Percentiles rank a stretch among this genome's conserved stretches.
These are phyloP conservation scores for Rafetus swinhoei DNA, from an alignment of 2,113 vertebrate species.

Conservation along the genomic window DNA sequence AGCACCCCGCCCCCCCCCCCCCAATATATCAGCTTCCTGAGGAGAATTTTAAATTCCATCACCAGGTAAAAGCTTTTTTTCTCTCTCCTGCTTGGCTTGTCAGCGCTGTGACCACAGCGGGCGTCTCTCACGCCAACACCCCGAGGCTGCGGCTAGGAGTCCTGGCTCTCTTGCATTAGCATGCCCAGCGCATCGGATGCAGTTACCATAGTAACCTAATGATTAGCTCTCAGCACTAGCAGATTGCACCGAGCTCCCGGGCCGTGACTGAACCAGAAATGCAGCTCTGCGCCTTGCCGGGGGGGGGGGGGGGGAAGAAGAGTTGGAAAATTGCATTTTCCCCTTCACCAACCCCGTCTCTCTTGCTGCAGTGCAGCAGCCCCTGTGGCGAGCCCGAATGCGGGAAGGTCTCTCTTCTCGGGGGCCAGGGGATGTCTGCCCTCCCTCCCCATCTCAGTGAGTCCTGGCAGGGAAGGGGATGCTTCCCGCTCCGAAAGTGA, in stretches of 20 bases:
- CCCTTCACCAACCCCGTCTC: rapidly evolving
- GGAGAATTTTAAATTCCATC: background rate
- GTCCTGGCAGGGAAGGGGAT: background rate
- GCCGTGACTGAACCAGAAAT: background rate
- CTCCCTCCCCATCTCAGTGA: background rate
- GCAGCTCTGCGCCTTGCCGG: background rate
- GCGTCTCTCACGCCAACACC: slow-evolving; percentile 3
- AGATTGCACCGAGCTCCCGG: background rate
- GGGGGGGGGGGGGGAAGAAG: no score
- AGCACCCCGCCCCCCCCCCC: background rate
- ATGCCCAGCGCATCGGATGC: slow-evolving; percentile 71
- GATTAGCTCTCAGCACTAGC: slow-evolving; percentile 18
- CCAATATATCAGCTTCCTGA: rapidly evolving
- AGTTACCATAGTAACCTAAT: slow-evolving; percentile 78
- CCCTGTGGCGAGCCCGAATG: background rate
- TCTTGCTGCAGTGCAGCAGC: rapidly evolving
- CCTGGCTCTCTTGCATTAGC: background rate
- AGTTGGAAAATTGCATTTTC: background rate
- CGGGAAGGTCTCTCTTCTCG: rapidly evolving
- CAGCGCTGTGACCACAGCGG: background rate
- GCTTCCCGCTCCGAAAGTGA: background rate
- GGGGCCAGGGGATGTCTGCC: background rate
- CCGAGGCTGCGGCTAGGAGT: background rate
- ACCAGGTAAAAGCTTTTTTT: background rate
- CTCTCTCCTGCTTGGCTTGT: rapidly evolving